Evolutionary conservation across 2,113 vertebrate genomes (phyloP), one percentile per base, ranked within the genome.

Genomic region (Hydrolagus affinis): DNA sequence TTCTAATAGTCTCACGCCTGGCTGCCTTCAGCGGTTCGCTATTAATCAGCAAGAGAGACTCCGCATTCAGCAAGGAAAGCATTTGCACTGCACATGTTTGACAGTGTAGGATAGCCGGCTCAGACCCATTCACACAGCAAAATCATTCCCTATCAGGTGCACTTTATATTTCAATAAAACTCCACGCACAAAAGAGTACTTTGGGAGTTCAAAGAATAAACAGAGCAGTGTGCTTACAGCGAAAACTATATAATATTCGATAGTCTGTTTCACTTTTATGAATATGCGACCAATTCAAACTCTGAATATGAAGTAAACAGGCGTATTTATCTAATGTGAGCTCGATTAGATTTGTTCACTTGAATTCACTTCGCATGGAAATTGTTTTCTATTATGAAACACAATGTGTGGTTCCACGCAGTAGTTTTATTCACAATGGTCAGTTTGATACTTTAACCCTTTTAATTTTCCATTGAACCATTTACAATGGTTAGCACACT

Each of bases 1-100:
- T 83, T 83, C 78, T 83, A 83, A 83, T 83, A 83, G 78, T 68
- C 78, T 83, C 62, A 83, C 78, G 78, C 78, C 78, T 66, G 78
- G 62, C 78, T 83, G 78, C 78, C 60, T 68, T 83, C 30, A 83
- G 78, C 60, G 62, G 60, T 28, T 83, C 78, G 62, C 78, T 83
- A 83, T 83, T 83, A 83, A 83, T 83, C 78, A 83, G 78, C 62
- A 66, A 83, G 62, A 32, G 62, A 32, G 78, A 10, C 59, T 83
- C 15, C 15, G 32, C 78, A 28, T 64, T 66, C 62, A 83, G 62
- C n/a, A 83, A 83, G 62, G 66, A 83, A 83, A 68, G 78, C 78
- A 30, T 30, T 83, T 83, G 14, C 62, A 11, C 28, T 30, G 78
- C 78, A 83, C 78, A 60, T 83, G 78, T 68, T 83, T 66, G 78